phyloP scores from a whole-genome alignment of 2,888 invertebrate species.

The Amiota minor region DNA sequence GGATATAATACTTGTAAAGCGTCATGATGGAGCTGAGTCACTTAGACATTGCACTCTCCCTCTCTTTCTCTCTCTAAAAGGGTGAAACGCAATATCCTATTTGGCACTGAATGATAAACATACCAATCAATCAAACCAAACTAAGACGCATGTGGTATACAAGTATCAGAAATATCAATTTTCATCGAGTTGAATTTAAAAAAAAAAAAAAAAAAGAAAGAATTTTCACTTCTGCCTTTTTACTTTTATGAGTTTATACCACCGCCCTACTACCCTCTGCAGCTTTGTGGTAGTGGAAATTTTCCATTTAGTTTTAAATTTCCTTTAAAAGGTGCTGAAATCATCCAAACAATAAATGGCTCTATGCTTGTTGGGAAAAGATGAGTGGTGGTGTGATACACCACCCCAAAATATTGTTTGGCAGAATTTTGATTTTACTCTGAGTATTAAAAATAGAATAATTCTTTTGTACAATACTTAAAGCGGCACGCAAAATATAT shows the following conservation, averaged over 20 bases:
- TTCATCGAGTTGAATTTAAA: slow-evolving; percentile 7
- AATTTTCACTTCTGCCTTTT: slow-evolving; percentile 5
- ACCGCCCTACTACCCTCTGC: not conserved
- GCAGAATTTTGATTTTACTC: no score
- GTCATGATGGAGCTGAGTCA: no score
- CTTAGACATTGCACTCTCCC: no score
- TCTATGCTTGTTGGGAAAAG: no score
- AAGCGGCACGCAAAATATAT: slow-evolving; percentile 4
- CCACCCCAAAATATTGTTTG: not conserved
- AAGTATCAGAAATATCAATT: slow-evolving; percentile 14
- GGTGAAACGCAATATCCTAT: slow-evolving; percentile 19
- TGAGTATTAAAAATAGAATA: not conserved
- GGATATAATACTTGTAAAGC: no score
- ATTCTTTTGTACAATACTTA: not conserved
- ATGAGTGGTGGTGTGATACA: slow-evolving; percentile 1
- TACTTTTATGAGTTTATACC: no score
- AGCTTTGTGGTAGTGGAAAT: slow-evolving; percentile 21
- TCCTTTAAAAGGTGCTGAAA: slow-evolving; percentile 21
- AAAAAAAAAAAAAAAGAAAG: no score
- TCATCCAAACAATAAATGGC: not conserved
- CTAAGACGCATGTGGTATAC: not conserved
- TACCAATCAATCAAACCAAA: slow-evolving; percentile 23
- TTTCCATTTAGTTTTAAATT: slow-evolving; percentile 23
- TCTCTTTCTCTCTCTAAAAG: not conserved
- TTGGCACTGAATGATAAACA: slow-evolving; percentile 3